These are phyloP conservation scores for Kradibia gibbosae DNA, from an alignment of 1,140 invertebrate genomes.

Conservation along the genomic window DNA sequence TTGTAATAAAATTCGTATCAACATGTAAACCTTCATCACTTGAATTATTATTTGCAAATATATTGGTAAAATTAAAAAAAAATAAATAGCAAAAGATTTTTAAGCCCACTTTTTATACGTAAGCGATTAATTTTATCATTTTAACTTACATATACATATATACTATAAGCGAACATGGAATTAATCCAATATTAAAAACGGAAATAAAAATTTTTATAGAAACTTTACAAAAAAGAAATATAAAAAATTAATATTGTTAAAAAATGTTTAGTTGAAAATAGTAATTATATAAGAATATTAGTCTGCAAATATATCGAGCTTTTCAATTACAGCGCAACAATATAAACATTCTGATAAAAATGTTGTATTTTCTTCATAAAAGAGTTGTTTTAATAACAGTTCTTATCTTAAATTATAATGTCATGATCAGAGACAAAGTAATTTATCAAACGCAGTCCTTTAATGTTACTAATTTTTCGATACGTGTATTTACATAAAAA, in stretches of 20 bases:
- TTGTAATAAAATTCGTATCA: too few species aligned
- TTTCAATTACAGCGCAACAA: background rate
- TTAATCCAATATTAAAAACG: too few species aligned
- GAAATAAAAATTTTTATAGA: too few species aligned
- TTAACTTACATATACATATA: too few species aligned
- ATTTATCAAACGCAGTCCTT: slow-evolving; percentile 3
- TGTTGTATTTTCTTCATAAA: background rate
- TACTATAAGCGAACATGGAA: too few species aligned
- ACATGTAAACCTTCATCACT: too few species aligned
- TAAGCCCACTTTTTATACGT: too few species aligned
- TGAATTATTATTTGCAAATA: too few species aligned
- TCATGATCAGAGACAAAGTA: slow-evolving; percentile 2
- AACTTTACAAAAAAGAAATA: too few species aligned
- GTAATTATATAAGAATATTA: background rate
- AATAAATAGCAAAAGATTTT: too few species aligned
- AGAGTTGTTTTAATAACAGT: background rate
- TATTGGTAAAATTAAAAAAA: too few species aligned
- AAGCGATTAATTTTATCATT: too few species aligned
- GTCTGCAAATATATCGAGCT: background rate
- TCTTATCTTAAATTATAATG: slow-evolving; percentile 3
- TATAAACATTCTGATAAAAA: background rate
- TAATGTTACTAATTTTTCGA: background rate
- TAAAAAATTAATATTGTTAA: background rate
- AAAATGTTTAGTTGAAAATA: background rate
- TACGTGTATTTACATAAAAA: background rate